Conservation (phyloP, 1,140 invertebrate species). For the Mycetomoellerius zeteki region DNA sequence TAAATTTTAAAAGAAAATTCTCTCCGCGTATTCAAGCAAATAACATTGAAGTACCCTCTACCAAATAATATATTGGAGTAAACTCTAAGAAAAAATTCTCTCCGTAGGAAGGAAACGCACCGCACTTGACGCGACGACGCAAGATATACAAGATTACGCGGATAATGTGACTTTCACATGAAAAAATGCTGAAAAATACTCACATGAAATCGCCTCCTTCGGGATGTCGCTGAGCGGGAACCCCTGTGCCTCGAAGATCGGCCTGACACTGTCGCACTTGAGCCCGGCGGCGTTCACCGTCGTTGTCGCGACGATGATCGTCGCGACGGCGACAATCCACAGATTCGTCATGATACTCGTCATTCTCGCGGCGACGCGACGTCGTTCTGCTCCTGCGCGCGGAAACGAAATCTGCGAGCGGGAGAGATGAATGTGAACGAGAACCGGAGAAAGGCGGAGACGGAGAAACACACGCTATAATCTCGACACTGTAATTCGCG, state of each 20-base stretch:
- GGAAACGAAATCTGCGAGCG: slow-evolving; percentile 11
- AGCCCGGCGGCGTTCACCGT: slow-evolving; percentile 74
- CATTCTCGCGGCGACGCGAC: slow-evolving; percentile 55
- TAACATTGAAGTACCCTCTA: too few species aligned
- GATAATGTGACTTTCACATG: not conserved
- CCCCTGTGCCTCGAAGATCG: slow-evolving; percentile 83
- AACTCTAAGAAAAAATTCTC: too few species aligned
- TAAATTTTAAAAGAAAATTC: too few species aligned
- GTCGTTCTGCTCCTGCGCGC: not conserved
- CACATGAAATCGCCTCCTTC: slow-evolving; percentile 84
- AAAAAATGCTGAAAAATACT: slow-evolving; percentile 64
- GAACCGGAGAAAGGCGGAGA: not conserved
- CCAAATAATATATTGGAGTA: too few species aligned
- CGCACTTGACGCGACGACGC: too few species aligned
- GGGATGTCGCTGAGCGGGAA: slow-evolving; percentile 85
- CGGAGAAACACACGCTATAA: slow-evolving; percentile 11
- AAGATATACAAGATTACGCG: not conserved
- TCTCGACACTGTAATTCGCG: slow-evolving; percentile 8
- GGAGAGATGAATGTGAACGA: not conserved
- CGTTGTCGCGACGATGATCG: slow-evolving; percentile 75
- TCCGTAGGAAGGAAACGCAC: too few species aligned
- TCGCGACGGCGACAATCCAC: slow-evolving; percentile 78
- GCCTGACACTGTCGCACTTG: slow-evolving; percentile 82
- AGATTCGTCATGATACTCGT: slow-evolving; percentile 80
- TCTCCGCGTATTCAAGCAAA: too few species aligned